These are phyloP conservation scores for Coleophora flavipennella DNA, from an alignment of 2,888 invertebrate species.

Conservation along the genomic window DNA sequence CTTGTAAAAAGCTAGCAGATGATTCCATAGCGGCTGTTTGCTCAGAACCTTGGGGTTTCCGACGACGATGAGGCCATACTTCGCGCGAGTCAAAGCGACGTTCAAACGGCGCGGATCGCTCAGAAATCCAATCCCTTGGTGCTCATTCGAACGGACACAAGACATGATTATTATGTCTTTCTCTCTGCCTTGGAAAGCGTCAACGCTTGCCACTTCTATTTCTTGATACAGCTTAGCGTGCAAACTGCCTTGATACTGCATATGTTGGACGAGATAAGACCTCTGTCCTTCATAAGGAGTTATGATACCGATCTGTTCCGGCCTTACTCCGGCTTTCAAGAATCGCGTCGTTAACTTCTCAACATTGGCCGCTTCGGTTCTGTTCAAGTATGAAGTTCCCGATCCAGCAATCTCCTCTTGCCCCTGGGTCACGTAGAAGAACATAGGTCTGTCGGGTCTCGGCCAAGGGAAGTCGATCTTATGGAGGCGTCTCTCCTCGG, in stretches of 20 bases:
- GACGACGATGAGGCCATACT: constrained; percentile 97
- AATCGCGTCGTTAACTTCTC: constrained; percentile 98
- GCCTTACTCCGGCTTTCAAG: constrained; percentile 93
- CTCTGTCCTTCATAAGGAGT: constrained; percentile 99
- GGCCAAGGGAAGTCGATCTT: constrained; percentile 99
- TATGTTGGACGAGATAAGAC: constrained; percentile 97
- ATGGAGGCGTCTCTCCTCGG: constrained; percentile 90
- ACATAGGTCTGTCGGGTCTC: constrained; percentile 95
- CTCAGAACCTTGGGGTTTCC: constrained; percentile 99
- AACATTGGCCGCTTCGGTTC: constrained; percentile 98
- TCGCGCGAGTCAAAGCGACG: constrained; percentile 97
- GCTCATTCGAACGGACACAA: constrained; percentile 98
- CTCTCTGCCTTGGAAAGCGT: constrained; percentile 99
- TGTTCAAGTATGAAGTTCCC: constrained; percentile 97
- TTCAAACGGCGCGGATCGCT: constrained; percentile 98
- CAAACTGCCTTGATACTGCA: constrained; percentile 98
- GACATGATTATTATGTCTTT: constrained; percentile 99
- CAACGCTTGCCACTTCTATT: constrained; percentile 99
- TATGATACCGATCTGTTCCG: constrained; percentile 98
- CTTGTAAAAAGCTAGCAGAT: constrained; percentile 96
- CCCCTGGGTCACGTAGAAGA: constrained; percentile 98
- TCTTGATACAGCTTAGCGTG: constrained; percentile 98
- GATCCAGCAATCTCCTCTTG: constrained; percentile 99
- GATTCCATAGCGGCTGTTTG: constrained; percentile 99
- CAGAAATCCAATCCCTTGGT: constrained; percentile 98